Base-by-base conservation (phyloP, 2,113 vertebrate genomes). In the Halichoeres trimaculatus region DNA sequence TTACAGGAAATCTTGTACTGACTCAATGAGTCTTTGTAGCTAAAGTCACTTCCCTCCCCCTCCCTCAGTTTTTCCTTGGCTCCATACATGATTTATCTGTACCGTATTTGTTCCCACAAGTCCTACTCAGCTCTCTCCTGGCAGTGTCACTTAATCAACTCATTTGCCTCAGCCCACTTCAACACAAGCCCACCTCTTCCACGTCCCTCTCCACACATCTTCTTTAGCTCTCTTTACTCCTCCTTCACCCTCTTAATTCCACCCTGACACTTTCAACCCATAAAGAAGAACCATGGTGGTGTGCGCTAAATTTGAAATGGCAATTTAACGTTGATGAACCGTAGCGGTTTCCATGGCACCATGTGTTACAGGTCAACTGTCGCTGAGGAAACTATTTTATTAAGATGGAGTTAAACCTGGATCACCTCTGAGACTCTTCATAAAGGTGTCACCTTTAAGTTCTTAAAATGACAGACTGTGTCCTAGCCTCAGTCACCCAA, bases 91-190 rank as follows among this genome's bases (percentile, higher is more conserved):
- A 86, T 86, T 89, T 85, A 83, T 80, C 78, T 65, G 52, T 78
- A 53, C 74, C 79, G 50, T 85, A 90, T 86, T 90, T 87, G 75
- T 88, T 86, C 84, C 74, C 75, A 84, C 74, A 85, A 74, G 81
- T 86, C 86, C 68, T 83, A 60, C 85, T 88, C 75, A 71, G 80
- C 79, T 82, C 61, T 70, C 63, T 78, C 30, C 56, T 78, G 81
- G 80, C 85, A 78, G 74, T 50, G 71, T 81, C 70, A 76, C 81
- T 93, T 90, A 74, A 88, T 92, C 91, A 91, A 87, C 75, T 83
- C 45, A 89, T 91, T 90, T 86, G 59, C 70, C 52, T 67, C 63
- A 22, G 62, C 77, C 54, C 74, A 59, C 68, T 80, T 83, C 45
- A 56, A 64, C 68, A 35, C 8, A 24, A 24, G 23, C 45, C 36